Conservation (phyloP, 2,888 invertebrate species). For the Nymphalis urticae region DNA sequence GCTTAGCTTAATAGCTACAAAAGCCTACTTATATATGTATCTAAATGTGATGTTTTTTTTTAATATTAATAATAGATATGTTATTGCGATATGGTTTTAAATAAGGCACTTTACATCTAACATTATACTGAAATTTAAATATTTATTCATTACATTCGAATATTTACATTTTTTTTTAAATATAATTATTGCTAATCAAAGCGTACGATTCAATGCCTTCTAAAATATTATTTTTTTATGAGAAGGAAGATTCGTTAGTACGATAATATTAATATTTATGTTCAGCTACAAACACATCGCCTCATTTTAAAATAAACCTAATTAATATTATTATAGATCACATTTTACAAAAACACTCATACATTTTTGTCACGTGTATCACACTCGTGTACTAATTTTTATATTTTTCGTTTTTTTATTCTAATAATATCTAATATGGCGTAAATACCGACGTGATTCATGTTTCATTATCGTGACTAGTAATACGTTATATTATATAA, state of each 20-base stretch:
- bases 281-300: slow-evolving; percentile 11
- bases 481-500: slow-evolving; percentile 48
- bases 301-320: slow-evolving; percentile 46
- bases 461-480: slow-evolving; percentile 61
- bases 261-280: slow-evolving; percentile 14
- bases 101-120: background rate
- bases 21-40: background rate
- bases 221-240: slow-evolving; percentile 29
- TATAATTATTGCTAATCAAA: slow-evolving; percentile 28
- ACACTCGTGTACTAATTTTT: slow-evolving; percentile 39
- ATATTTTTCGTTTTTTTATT: slow-evolving; percentile 43
- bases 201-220: slow-evolving; percentile 39
- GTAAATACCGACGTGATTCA: slow-evolving; percentile 48
- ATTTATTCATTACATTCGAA: slow-evolving; percentile 3
- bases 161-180: slow-evolving; percentile 19
- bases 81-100: slow-evolving; percentile 3
- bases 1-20: background rate
- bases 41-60: slow-evolving; percentile 7
- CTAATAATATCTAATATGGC: slow-evolving; percentile 50
- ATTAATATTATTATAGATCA: slow-evolving; percentile 66
- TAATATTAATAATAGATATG: slow-evolving; percentile 4
- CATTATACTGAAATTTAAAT: background rate
- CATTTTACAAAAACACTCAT: slow-evolving; percentile 63
- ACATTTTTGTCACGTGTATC: slow-evolving; percentile 54
- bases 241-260: slow-evolving; percentile 16